These are phyloP conservation scores for Camponotus vicinus DNA, from an alignment of 1,140 invertebrate genomes.

Conservation along the genomic window DNA sequence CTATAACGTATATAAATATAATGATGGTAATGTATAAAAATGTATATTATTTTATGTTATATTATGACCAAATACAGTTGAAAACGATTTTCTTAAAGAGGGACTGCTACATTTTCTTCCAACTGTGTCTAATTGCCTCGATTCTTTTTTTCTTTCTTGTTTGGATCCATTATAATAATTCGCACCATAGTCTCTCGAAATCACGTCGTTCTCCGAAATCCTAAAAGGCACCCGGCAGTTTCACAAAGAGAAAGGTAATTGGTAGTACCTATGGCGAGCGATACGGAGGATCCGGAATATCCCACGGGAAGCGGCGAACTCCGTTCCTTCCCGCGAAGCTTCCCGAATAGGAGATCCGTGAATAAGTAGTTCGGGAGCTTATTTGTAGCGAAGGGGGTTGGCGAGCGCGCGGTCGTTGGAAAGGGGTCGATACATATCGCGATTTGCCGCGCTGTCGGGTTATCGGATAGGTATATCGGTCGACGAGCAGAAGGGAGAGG, in stretches of 20 bases:
- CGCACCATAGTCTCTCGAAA: slow-evolving; percentile 30
- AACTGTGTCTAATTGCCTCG: not conserved
- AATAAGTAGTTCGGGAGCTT: slow-evolving; percentile 76
- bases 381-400: slow-evolving; percentile 74
- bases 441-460: slow-evolving; percentile 78
- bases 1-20: not conserved
- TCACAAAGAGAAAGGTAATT: slow-evolving; percentile 55
- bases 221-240: not conserved
- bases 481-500: slow-evolving; percentile 36
- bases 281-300: slow-evolving; percentile 38
- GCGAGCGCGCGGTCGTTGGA: slow-evolving; percentile 55
- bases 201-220: slow-evolving; percentile 35
- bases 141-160: not conserved
- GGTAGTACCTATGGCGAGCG: slow-evolving; percentile 36
- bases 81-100: not conserved
- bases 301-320: slow-evolving; percentile 40
- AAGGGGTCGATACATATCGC: slow-evolving; percentile 81
- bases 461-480: slow-evolving; percentile 74
- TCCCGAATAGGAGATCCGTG: slow-evolving; percentile 46
- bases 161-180: slow-evolving; percentile 38
- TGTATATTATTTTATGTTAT: not conserved
- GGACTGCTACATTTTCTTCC: not conserved
- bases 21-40: not conserved
- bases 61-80: not conserved
- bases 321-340: not conserved